Evolutionary conservation across 1,140 invertebrate species (phyloP).

Genomic region (Cylas formicarius): DNA sequence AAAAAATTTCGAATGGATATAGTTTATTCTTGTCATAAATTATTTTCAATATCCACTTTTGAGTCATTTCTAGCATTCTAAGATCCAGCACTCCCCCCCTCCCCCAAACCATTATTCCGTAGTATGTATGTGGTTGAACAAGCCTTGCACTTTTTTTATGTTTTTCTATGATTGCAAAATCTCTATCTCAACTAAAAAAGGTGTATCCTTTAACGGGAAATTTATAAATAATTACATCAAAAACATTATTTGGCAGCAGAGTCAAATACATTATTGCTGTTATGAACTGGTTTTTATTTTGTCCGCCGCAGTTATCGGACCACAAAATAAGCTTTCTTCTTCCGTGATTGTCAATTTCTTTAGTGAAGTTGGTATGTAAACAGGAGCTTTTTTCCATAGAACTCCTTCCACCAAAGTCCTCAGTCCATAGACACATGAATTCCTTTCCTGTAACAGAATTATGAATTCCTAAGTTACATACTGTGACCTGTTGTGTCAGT

Average conservation of each 20-base stretch:
- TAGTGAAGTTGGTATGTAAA: neutral
- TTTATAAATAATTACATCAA: conserved; percentile 5
- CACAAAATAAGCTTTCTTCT: conserved; percentile 1
- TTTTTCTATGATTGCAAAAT: conserved; percentile 6
- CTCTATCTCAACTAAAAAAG: conserved; percentile 2
- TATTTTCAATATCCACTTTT: no score
- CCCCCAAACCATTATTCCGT: no score
- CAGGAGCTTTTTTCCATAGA: conserved; percentile 4
- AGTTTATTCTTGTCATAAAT: no score
- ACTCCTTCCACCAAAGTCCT: conserved; percentile 3
- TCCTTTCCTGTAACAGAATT: conserved; percentile 4
- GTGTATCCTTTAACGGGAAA: conserved; percentile 6
- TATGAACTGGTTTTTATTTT: conserved; percentile 4
- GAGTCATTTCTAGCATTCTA: no score
- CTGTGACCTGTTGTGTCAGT: conserved; percentile 8
- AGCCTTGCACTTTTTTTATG: conserved; percentile 5
- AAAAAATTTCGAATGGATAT: no score
- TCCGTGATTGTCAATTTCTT: conserved; percentile 1
- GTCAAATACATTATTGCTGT: conserved; percentile 4
- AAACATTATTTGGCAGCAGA: conserved; percentile 3
- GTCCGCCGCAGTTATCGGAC: conserved; percentile 1
- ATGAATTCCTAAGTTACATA: conserved; percentile 6
- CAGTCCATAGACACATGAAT: conserved; percentile 8
- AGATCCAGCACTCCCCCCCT: no score
- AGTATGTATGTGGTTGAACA: no score